These are phyloP conservation scores for Melanotaenia duboulayi DNA, from an alignment of 2,113 vertebrate genomes.

Conservation along the genomic window DNA sequence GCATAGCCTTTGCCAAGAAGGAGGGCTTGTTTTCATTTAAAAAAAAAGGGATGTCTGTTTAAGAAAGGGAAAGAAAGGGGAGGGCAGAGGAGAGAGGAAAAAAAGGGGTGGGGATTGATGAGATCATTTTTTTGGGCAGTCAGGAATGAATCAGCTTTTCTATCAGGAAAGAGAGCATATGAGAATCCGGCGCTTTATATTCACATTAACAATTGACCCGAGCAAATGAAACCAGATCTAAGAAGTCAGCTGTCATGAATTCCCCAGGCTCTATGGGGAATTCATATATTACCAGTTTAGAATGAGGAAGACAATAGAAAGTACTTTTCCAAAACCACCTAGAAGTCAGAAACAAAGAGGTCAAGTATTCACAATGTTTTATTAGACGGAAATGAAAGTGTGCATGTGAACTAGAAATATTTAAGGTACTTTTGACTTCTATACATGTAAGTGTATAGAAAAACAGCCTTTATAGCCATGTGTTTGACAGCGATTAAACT, in stretches of 20 bases:
- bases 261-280: no score
- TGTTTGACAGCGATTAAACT: slow-evolving; percentile 50
- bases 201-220: slow-evolving; percentile 29
- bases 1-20: slow-evolving; percentile 35
- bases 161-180: slow-evolving; percentile 37
- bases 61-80: slow-evolving; percentile 38
- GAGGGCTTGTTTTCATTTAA: slow-evolving; percentile 78
- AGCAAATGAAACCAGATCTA: slow-evolving; percentile 30
- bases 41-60: slow-evolving; percentile 67
- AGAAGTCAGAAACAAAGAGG: no score
- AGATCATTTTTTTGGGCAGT: slow-evolving; percentile 77
- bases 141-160: slow-evolving; percentile 79
- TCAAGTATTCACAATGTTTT: neutral
- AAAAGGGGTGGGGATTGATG: slow-evolving; percentile 52
- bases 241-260: slow-evolving; percentile 33
- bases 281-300: no score
- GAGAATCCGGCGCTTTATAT: slow-evolving; percentile 30
- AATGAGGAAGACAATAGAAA: no score
- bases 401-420: neutral
- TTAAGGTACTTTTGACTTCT: no score
- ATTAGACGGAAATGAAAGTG: neutral
- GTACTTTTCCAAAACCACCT: no score
- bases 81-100: neutral
- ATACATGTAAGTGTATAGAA: slow-evolving; percentile 8
- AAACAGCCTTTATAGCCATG: slow-evolving; percentile 20